These are phyloP conservation scores for Poecilia wingei DNA, from an alignment of 2,797 vertebrate species.

Conservation along the genomic window DNA sequence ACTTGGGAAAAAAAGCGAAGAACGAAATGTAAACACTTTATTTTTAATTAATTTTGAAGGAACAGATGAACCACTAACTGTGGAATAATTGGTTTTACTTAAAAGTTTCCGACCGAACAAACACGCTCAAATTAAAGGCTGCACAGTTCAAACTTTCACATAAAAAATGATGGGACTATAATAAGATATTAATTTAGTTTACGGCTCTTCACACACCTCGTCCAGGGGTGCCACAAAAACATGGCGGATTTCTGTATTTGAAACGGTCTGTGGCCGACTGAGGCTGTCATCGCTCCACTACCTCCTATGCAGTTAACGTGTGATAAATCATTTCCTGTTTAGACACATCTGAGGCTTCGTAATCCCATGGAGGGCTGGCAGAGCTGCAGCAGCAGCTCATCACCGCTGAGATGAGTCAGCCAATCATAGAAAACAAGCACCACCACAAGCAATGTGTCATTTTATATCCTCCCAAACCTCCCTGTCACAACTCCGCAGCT, in stretches of 20 bases:
- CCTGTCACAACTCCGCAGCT: conserved; percentile 13
- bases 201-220: not conserved
- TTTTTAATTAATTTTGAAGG: not conserved
- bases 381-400: conserved; percentile 18
- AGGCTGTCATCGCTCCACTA: not conserved
- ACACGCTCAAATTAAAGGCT: not conserved
- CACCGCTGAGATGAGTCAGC: conserved; percentile 60
- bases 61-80: not conserved
- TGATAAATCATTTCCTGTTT: conserved; percentile 53
- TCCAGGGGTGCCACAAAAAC: not conserved
- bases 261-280: not conserved
- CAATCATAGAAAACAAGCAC: conserved; percentile 52
- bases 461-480: conserved; percentile 46
- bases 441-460: conserved; percentile 56
- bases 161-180: not conserved
- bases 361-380: conserved; percentile 8
- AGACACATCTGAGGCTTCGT: conserved; percentile 56
- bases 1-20: not conserved
- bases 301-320: conserved; percentile 12
- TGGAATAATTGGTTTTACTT: not conserved
- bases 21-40: not conserved
- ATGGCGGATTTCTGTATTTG: not conserved
- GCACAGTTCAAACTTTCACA: not conserved
- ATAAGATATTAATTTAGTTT: not conserved
- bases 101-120: not conserved